These are phyloP conservation scores for Eulemur macaco DNA, from an alignment of 2,113 vertebrate species.

Conservation along the genomic window DNA sequence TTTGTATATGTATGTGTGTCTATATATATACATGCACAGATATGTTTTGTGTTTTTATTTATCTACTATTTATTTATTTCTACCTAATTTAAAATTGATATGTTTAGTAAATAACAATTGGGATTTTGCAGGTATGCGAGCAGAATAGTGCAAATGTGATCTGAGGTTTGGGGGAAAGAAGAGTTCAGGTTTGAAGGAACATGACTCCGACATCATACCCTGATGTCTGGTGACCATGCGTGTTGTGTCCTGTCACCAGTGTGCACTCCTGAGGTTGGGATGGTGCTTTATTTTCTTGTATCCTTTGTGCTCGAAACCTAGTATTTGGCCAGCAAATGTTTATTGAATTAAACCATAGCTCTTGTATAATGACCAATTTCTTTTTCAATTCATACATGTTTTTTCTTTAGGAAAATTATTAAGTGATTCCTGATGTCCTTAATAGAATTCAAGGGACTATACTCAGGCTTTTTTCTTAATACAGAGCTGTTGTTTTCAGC, in stretches of 20 bases:
- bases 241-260: not conserved
- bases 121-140: not conserved
- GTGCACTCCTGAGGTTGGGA: too few relatives aligned
- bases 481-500: not conserved
- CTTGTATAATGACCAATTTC: not conserved
- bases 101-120: not conserved
- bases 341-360: conserved; percentile 43
- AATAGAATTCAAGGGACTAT: not conserved
- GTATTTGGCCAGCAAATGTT: not conserved
- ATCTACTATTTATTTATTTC: not conserved
- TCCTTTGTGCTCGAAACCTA: not conserved
- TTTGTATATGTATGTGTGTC: not conserved
- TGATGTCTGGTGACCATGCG: accelerated
- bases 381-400: not conserved
- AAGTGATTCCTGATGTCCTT: conserved; percentile 21
- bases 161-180: not conserved
- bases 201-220: not conserved
- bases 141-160: not conserved
- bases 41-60: not conserved
- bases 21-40: not conserved
- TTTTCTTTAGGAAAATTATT: conserved; percentile 41
- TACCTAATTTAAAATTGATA: not conserved
- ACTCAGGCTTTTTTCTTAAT: not conserved
- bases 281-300: not conserved
- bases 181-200: not conserved